Evolutionary conservation across 2,797 vertebrate genomes (phyloP).

Genomic region (Trematomus bernacchii): DNA sequence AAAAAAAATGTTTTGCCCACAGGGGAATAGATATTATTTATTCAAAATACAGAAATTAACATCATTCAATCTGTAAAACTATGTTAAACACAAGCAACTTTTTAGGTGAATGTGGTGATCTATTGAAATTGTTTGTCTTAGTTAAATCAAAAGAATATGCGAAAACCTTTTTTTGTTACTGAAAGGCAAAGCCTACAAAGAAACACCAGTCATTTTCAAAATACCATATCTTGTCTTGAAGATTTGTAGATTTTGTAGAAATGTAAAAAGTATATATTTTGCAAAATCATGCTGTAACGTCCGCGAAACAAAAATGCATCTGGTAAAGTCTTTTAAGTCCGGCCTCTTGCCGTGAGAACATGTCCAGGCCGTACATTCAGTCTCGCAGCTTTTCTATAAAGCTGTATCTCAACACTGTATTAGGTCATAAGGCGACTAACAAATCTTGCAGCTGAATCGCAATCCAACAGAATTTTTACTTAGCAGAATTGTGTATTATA

Average conservation of each 20-base stretch:
- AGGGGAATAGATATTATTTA: neutral
- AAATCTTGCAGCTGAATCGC: neutral
- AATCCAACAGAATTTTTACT: neutral
- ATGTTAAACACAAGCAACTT: neutral
- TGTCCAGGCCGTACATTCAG: neutral
- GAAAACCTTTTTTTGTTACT: neutral
- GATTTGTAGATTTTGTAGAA: neutral
- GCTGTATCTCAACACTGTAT: neutral
- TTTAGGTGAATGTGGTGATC: neutral
- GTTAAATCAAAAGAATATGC: neutral
- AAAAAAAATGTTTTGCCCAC: neutral
- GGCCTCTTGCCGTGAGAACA: constrained; percentile 14
- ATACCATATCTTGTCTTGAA: neutral
- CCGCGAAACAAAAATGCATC: constrained; percentile 5
- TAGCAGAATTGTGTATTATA: neutral
- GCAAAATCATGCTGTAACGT: neutral
- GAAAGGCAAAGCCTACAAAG: neutral
- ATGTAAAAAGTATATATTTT: neutral
- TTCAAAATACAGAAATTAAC: neutral
- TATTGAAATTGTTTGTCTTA: neutral
- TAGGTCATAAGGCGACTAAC: neutral
- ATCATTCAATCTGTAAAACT: neutral
- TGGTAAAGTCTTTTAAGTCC: constrained; percentile 18
- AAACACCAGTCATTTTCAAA: neutral
- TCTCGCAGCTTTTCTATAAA: neutral